Percentiles rank a stretch among this genome's conserved stretches.
Evolutionary conservation across 2,797 vertebrate genomes (phyloP).

Genomic region (Myiotriccus ornatus): DNA sequence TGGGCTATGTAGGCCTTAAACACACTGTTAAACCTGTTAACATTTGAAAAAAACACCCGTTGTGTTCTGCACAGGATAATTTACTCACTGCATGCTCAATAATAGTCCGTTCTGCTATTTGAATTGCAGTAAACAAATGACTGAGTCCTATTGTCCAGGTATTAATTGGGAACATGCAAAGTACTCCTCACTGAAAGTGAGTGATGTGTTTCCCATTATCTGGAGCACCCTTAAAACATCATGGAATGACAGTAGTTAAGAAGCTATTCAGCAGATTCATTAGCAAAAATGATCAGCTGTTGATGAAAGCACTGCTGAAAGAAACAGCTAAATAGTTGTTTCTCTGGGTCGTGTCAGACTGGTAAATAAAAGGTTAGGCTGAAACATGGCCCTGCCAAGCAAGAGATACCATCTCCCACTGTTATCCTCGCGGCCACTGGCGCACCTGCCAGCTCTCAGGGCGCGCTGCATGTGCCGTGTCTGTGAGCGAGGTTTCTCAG

Average conservation of each 20-base stretch:
- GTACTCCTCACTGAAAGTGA: neutral
- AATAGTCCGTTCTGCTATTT: neutral
- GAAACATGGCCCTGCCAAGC: neutral
- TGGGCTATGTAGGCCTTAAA: neutral
- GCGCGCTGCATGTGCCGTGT: slow-evolving; percentile 8
- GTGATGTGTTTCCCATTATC: neutral
- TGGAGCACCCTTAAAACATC: neutral
- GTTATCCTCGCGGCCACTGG: slow-evolving; percentile 47
- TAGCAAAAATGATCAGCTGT: neutral
- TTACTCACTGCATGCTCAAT: neutral
- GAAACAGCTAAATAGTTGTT: neutral
- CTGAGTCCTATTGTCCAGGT: neutral
- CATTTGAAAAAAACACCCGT: neutral
- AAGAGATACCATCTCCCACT: neutral
- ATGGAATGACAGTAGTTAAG: neutral
- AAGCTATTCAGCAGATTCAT: neutral
- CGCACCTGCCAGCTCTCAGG: slow-evolving; percentile 67
- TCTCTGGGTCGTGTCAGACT: neutral
- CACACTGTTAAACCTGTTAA: neutral
- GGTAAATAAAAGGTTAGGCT: slow-evolving; percentile 32
- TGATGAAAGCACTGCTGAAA: neutral
- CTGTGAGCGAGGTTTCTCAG: slow-evolving; percentile 28
- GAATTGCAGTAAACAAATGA: neutral
- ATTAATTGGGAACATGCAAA: neutral
- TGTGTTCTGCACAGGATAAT: neutral